Evolutionary conservation across 2,888 invertebrate species (phyloP).

Genomic region (Mantis religiosa): DNA sequence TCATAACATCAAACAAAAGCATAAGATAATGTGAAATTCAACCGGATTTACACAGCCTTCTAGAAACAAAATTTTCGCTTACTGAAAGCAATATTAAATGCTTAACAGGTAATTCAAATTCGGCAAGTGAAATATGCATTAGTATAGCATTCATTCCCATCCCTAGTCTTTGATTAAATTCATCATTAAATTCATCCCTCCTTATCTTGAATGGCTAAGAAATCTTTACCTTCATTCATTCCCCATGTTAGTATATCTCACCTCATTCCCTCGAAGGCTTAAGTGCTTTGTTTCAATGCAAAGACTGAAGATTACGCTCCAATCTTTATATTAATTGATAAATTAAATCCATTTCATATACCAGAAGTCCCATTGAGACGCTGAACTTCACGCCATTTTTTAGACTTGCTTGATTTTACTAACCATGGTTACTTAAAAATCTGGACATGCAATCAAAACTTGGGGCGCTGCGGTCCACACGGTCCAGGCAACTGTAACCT

Average conservation of each 20-base stretch:
- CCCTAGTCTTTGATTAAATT: neutral
- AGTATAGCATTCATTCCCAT: neutral
- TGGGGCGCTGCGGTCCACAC: neutral
- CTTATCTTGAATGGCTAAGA: neutral
- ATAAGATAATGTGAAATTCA: neutral
- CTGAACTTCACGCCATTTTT: conserved; percentile 23
- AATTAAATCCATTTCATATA: neutral
- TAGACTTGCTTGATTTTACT: conserved; percentile 8
- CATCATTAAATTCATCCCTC: neutral
- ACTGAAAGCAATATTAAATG: neutral
- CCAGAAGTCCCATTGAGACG: conserved; percentile 1
- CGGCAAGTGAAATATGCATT: neutral
- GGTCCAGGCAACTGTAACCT: neutral
- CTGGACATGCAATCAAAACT: neutral
- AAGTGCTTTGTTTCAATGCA: neutral
- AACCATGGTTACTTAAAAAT: neutral
- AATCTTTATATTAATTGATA: neutral
- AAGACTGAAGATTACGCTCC: neutral
- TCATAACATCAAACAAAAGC: neutral
- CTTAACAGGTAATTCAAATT: no score
- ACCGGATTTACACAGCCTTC: neutral
- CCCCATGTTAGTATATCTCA: neutral
- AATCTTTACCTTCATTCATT: neutral
- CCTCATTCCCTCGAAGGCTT: neutral
- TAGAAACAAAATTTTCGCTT: neutral